Percentiles rank a stretch among this genome's conserved stretches.
phyloP scores from a whole-genome alignment of 1,140 invertebrate species.

The Bursaphelenchus mucronatus region DNA sequence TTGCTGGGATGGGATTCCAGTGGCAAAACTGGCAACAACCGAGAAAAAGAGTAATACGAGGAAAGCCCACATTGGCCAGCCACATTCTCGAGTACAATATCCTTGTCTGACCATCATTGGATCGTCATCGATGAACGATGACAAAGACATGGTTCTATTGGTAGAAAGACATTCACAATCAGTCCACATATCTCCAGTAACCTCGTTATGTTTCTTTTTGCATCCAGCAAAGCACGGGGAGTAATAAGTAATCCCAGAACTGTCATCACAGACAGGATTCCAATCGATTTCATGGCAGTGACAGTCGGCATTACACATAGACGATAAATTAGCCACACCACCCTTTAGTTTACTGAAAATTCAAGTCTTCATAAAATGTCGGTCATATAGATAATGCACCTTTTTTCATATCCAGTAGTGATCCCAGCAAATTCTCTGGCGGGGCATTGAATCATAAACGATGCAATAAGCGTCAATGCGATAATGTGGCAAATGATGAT shows the following conservation, averaged over 20 bases:
- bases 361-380: constrained; percentile 16
- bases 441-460: constrained; percentile 57
- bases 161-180: constrained; percentile 43
- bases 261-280: constrained; percentile 52
- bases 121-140: not conserved
- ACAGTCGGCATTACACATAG: constrained; percentile 44
- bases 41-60: constrained; percentile 56
- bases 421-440: constrained; percentile 58
- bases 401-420: constrained; percentile 49
- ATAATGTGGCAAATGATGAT: constrained; percentile 57
- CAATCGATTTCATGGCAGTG: constrained; percentile 46
- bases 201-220: constrained; percentile 10
- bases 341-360: constrained; percentile 31
- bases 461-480: constrained; percentile 52
- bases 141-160: constrained; percentile 18
- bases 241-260: constrained; percentile 49
- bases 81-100: constrained; percentile 55
- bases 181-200: constrained; percentile 47
- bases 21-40: constrained; percentile 59
- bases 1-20: constrained; percentile 59
- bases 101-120: constrained; percentile 18
- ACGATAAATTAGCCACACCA: constrained; percentile 8
- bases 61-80: constrained; percentile 51
- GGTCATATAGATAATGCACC: constrained; percentile 19
- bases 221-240: constrained; percentile 59